Conservation (phyloP, 2,888 invertebrate genomes). For the Lobophora halterata region DNA sequence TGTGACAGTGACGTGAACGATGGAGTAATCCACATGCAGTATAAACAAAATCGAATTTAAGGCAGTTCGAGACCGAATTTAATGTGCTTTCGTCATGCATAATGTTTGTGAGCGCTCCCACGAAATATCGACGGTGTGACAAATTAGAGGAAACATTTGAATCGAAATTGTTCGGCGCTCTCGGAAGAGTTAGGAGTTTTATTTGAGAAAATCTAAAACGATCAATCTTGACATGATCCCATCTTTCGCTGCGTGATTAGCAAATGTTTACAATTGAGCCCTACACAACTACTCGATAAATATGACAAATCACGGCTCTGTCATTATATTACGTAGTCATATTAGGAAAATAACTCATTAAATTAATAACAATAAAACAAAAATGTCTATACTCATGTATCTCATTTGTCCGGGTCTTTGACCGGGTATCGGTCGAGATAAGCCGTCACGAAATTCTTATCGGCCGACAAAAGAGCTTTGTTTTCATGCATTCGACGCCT, state of each 20-base stretch:
- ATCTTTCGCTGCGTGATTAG: too few species aligned
- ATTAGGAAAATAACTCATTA: slow-evolving; percentile 8
- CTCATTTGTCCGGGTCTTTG: slow-evolving; percentile 53
- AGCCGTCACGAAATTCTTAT: slow-evolving; percentile 67
- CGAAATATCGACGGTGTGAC: slow-evolving; percentile 11
- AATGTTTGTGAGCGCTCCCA: slow-evolving; percentile 11
- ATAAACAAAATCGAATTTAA: slow-evolving; percentile 26
- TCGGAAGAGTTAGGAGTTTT: too few species aligned
- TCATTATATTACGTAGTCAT: too few species aligned
- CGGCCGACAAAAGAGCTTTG: slow-evolving; percentile 70
- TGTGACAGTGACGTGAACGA: slow-evolving; percentile 45
- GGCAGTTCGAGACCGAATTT: slow-evolving; percentile 19
- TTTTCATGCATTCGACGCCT: slow-evolving; percentile 66
- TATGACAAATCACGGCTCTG: not conserved
- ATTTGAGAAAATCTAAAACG: too few species aligned
- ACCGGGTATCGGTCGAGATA: slow-evolving; percentile 73
- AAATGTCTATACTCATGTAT: slow-evolving; percentile 28
- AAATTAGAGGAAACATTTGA: too few species aligned
- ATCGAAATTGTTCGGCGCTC: too few species aligned
- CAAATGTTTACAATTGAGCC: too few species aligned
- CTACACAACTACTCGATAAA: too few species aligned
- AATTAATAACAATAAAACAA: slow-evolving; percentile 13
- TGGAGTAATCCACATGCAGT: slow-evolving; percentile 33
- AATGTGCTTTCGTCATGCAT: slow-evolving; percentile 22
- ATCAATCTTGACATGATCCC: too few species aligned